Evolutionary conservation across 2,888 invertebrate species (phyloP).

Genomic region (Zaprionus lineosus): DNA sequence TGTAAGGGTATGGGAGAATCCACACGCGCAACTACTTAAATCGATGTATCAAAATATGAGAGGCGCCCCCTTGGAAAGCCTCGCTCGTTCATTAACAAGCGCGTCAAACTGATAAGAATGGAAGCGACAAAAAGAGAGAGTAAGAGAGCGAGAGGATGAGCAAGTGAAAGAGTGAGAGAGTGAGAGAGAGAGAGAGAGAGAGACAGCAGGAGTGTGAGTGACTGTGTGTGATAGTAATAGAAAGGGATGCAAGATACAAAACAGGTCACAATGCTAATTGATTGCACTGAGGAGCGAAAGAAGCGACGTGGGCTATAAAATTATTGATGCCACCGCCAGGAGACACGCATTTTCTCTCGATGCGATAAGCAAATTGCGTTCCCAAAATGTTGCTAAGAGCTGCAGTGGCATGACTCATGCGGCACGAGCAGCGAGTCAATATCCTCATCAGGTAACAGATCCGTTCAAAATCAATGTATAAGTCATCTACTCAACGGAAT

Average conservation of each 20-base stretch:
- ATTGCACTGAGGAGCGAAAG: slow-evolving; percentile 57
- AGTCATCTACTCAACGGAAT: too few relatives aligned
- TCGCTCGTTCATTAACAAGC: slow-evolving; percentile 74
- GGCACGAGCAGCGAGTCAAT: slow-evolving; percentile 11
- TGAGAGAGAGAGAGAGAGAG: too few relatives aligned
- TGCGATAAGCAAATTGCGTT: slow-evolving; percentile 70
- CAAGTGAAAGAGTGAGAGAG: background rate
- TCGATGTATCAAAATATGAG: slow-evolving; percentile 76
- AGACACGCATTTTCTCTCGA: slow-evolving; percentile 73
- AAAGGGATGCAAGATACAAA: slow-evolving; percentile 20
- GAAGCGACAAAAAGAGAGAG: slow-evolving; percentile 5
- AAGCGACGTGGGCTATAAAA: slow-evolving; percentile 70
- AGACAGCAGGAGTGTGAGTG: background rate
- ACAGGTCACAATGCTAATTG: slow-evolving; percentile 76
- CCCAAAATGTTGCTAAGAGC: slow-evolving; percentile 26
- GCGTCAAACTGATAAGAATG: slow-evolving; percentile 69
- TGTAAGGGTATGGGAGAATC: background rate
- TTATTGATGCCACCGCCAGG: slow-evolving; percentile 70
- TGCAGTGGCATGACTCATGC: slow-evolving; percentile 33
- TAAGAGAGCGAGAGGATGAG: background rate
- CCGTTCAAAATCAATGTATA: too few relatives aligned
- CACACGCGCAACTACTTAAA: slow-evolving; percentile 33
- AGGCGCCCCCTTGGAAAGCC: slow-evolving; percentile 20
- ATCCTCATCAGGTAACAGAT: too few relatives aligned
- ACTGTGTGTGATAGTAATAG: slow-evolving; percentile 10